These are phyloP conservation scores for Conistra vaccinii DNA, from an alignment of 2,888 invertebrate species.

Conservation along the genomic window DNA sequence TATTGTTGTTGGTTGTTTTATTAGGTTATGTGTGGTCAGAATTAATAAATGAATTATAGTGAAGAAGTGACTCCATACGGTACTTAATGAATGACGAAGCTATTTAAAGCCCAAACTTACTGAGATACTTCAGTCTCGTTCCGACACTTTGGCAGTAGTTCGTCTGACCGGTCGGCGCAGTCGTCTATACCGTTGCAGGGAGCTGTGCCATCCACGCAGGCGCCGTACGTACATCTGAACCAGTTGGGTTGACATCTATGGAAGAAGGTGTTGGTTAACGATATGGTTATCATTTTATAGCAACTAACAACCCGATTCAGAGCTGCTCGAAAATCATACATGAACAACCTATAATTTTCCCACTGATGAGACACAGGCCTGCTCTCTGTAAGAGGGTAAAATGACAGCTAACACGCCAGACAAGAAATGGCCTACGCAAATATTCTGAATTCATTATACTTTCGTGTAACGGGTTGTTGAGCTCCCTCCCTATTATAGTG, in stretches of 20 bases:
- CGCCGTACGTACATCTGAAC: constrained; percentile 85
- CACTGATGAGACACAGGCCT: background rate
- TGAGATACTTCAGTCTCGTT: constrained; percentile 74
- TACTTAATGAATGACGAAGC: too few relatives aligned
- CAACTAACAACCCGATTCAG: background rate
- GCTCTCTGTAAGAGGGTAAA: too few relatives aligned
- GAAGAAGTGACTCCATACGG: background rate
- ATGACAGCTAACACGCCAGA: too few relatives aligned
- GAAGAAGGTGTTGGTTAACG: background rate
- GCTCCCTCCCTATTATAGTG: background rate
- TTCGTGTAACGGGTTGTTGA: background rate
- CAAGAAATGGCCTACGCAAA: background rate
- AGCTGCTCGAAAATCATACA: background rate
- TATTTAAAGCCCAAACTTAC: constrained; percentile 60
- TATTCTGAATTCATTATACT: background rate
- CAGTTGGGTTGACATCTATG: constrained; percentile 78
- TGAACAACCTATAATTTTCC: background rate
- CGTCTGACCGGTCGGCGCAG: constrained; percentile 86
- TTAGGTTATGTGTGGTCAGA: too few relatives aligned
- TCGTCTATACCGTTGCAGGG: constrained; percentile 80
- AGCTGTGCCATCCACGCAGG: constrained; percentile 84
- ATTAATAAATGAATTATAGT: background rate
- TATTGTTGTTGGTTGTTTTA: too few relatives aligned
- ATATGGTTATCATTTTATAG: background rate
- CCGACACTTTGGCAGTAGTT: constrained; percentile 80